Evolutionary conservation across 2,888 invertebrate species (phyloP).

Genomic region (Dromius quadrimaculatus): DNA sequence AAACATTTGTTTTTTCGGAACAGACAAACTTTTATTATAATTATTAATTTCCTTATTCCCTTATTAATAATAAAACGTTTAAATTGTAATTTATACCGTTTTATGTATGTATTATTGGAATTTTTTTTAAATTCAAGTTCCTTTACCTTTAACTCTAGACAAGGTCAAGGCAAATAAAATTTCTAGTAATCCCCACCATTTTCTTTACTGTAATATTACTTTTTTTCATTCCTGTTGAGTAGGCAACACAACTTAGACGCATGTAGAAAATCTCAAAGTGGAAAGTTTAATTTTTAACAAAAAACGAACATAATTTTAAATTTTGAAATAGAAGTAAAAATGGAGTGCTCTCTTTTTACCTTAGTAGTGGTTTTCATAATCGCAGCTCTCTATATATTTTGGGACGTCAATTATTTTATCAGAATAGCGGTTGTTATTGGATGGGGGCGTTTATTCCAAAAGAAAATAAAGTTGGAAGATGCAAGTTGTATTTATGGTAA

Average conservation of each 20-base stretch:
- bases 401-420: slow-evolving; percentile 83
- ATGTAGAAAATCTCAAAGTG: not conserved
- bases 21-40: too few species aligned
- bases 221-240: not conserved
- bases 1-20: too few species aligned
- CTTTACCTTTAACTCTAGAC: slow-evolving; percentile 13
- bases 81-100: not conserved
- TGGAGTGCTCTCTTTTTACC: slow-evolving; percentile 45
- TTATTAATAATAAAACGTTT: too few species aligned
- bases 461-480: slow-evolving; percentile 76
- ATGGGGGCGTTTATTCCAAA: slow-evolving; percentile 75
- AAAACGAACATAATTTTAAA: slow-evolving; percentile 59
- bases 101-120: not conserved
- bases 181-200: not conserved
- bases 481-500: slow-evolving; percentile 79
- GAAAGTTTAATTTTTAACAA: not conserved
- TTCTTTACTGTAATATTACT: not conserved
- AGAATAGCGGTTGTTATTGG: slow-evolving; percentile 75
- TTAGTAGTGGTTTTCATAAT: slow-evolving; percentile 59
- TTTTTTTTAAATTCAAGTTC: not conserved
- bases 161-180: slow-evolving; percentile 1
- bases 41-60: too few species aligned
- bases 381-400: slow-evolving; percentile 74
- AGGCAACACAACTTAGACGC: not conserved
- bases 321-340: slow-evolving; percentile 56